Evolutionary conservation across 2,888 invertebrate genomes (phyloP).

Genomic region (Phaonia tiefii): DNA sequence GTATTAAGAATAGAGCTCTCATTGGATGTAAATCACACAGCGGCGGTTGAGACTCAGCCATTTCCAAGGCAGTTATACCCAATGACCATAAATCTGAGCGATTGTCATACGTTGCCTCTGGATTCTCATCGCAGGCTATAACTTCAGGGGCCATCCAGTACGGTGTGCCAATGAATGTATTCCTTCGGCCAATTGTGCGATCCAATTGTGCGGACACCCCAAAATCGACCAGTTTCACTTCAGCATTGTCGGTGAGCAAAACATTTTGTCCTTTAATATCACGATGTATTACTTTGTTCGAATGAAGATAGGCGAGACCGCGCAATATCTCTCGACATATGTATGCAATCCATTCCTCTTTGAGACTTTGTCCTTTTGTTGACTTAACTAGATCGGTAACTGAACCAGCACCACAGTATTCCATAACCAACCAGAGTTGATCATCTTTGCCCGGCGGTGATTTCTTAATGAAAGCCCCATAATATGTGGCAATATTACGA

Average conservation of each 20-base stretch:
- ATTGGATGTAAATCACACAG: conserved; percentile 99
- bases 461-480: conserved; percentile 99
- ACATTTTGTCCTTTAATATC: conserved; percentile 99
- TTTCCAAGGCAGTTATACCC: conserved; percentile 99
- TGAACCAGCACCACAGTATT: conserved; percentile 99
- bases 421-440: conserved; percentile 99
- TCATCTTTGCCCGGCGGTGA: conserved; percentile 99
- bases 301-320: conserved; percentile 98
- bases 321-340: conserved; percentile 97
- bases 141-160: conserved; percentile 99
- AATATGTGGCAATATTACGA: conserved; percentile 99
- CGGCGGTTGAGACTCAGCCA: conserved; percentile 99
- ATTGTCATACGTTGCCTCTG: conserved; percentile 99
- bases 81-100: conserved; percentile 95
- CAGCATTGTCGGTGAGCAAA: conserved; percentile 98
- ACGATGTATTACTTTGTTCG: conserved; percentile 99
- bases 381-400: conserved; percentile 99
- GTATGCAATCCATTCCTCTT: conserved; percentile 99
- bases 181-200: conserved; percentile 98
- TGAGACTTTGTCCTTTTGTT: conserved; percentile 97
- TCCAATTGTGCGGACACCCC: conserved; percentile 99
- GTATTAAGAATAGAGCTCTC: conserved; percentile 99
- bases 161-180: conserved; percentile 98
- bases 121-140: conserved; percentile 99
- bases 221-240: conserved; percentile 99